Conservation (phyloP, 2,797 vertebrate species). For the Buphagus erythrorhynchus region DNA sequence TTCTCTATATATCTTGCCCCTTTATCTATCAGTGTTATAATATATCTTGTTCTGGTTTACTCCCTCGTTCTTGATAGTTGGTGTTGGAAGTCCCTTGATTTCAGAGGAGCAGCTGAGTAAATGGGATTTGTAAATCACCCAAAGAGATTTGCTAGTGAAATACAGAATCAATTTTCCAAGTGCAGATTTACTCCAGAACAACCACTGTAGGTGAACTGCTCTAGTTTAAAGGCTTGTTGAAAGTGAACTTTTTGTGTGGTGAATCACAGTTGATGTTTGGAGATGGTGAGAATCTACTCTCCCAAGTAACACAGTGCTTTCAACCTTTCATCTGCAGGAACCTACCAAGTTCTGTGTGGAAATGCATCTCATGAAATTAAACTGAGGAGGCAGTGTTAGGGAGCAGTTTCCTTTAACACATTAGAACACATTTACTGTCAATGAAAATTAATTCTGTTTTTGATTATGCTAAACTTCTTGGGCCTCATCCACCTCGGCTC, state of each 20-base stretch:
- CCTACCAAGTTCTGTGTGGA: background rate
- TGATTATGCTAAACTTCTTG: background rate
- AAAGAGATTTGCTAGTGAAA: background rate
- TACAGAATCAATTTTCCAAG: background rate
- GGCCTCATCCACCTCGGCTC: background rate
- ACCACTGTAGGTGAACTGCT: background rate
- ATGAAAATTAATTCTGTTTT: background rate
- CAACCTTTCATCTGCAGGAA: background rate
- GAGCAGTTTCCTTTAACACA: background rate
- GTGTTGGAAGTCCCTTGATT: background rate
- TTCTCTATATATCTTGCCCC: background rate
- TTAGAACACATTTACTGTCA: background rate
- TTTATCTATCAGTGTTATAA: background rate
- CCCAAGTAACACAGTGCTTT: background rate
- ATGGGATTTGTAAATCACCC: background rate
- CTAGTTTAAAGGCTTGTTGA: background rate
- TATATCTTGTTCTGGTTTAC: background rate
- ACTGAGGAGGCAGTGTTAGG: background rate
- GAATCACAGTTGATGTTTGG: background rate
- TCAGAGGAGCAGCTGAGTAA: background rate
- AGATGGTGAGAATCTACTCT: background rate
- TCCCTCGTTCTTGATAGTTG: background rate
- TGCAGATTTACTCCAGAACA: background rate
- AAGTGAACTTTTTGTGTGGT: background rate
- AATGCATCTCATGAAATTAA: background rate